A percentile compares a stretch with the other conserved stretches of the same genome.
Conservation (phyloP, 2,888 invertebrate species). For the Aphrophora alni region DNA sequence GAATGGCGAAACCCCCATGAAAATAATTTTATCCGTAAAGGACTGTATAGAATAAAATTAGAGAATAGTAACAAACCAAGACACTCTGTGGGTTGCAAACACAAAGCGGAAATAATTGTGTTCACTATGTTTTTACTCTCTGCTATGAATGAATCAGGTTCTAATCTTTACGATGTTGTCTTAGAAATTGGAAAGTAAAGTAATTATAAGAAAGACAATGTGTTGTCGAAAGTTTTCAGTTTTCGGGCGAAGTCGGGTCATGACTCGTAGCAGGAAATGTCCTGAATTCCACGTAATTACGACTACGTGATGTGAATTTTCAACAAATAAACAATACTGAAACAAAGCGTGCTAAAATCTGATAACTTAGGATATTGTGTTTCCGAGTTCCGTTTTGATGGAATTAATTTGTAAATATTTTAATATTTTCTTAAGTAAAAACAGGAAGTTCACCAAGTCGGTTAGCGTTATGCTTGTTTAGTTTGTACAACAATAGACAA, state of each 20-base stretch:
- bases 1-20: too few species aligned
- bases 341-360: slow-evolving; percentile 1
- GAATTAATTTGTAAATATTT: background rate
- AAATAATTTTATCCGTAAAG: too few species aligned
- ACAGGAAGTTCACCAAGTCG: background rate
- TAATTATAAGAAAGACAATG: background rate
- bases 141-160: background rate
- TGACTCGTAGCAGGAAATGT: background rate
- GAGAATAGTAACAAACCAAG: too few species aligned
- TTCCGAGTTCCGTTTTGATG: background rate
- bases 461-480: background rate
- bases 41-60: too few species aligned
- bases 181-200: background rate
- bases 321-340: background rate
- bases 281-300: background rate
- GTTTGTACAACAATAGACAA: background rate
- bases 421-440: background rate
- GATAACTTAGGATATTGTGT: background rate
- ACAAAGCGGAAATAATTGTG: too few species aligned
- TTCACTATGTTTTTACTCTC: too few species aligned
- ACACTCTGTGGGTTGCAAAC: too few species aligned
- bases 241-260: background rate
- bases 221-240: background rate
- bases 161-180: background rate
- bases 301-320: background rate